Evolutionary conservation across 2,113 vertebrate species (phyloP), one percentile per base, ranked within the genome.

Genomic region (Lontra canadensis): DNA sequence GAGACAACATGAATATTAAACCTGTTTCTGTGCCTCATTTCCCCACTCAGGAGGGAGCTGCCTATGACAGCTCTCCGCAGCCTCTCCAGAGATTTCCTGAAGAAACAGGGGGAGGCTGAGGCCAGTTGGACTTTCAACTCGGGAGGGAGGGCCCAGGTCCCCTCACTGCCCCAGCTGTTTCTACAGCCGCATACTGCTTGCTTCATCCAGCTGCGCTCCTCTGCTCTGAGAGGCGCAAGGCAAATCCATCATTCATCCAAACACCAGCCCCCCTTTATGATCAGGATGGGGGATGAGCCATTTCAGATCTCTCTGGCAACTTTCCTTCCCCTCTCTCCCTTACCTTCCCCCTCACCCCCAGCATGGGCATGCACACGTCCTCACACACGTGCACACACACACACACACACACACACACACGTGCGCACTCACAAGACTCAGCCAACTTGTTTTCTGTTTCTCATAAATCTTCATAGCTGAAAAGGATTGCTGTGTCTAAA

Each of bases 1-100:
- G 90, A 96, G 90, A 92, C 57, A 96, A 98, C 91, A 98, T 67
- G 31, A 97, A 91, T 90, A 97, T 96, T 95, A 95, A 98, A 97
- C 84, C 92, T 96, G 31, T 86, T 96, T 78, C 44, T 0, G 74
- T 93, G 95, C 98, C 97, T 97, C 93, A 97, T 98, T 98, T 98
- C 92, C 95, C 89, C 65, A n/a, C 69, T 18, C n/a, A 52, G 71
- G 89, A 96, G 2, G 31, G 95, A 96, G 69, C 39, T 90, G 44
- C 69, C 78, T 69, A 49, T 96, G 49, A 94, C 76, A 69, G 52
- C 94, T 88, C 63, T 69, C 59, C 79, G 34, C 15, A 88, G 59
- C 17, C 65, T 52, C 84, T 57, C 49, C 42, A 25, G 73, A 47
- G 31, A 90, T 88, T 74, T 25, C 13, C 20, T 26, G 26, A 12